phyloP scores from a whole-genome alignment of 2,113 vertebrate species.

The Protobothrops mucrosquamatus region DNA sequence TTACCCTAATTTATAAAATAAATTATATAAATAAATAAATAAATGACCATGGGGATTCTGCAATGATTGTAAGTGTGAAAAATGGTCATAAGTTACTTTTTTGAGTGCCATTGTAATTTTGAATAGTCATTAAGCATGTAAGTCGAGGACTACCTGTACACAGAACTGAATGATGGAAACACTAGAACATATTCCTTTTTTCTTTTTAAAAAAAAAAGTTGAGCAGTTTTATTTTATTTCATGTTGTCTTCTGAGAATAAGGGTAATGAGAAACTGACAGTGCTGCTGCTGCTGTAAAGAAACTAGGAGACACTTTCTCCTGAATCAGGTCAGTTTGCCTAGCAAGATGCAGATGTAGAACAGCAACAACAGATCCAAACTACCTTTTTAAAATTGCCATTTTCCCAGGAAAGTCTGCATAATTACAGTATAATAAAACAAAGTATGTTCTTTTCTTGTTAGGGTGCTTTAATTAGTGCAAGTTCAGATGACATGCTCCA shows the following conservation, averaged over 20 bases:
- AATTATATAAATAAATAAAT: too few relatives aligned
- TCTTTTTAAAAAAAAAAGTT: too few relatives aligned
- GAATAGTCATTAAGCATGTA: too few relatives aligned
- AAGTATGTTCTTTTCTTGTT: conserved; percentile 18
- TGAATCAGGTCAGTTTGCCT: not conserved
- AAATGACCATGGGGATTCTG: too few relatives aligned
- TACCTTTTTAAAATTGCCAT: not conserved
- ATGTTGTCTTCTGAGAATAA: not conserved
- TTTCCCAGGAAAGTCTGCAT: not conserved
- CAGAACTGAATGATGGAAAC: too few relatives aligned
- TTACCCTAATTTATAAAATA: too few relatives aligned
- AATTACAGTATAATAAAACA: not conserved
- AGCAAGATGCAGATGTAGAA: not conserved
- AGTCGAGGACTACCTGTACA: too few relatives aligned
- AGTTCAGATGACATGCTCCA: conserved; percentile 95
- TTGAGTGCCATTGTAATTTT: too few relatives aligned
- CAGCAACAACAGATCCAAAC: not conserved
- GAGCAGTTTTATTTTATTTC: not conserved
- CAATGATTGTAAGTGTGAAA: too few relatives aligned
- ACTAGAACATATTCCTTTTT: too few relatives aligned
- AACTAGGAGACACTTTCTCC: not conserved
- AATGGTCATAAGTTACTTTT: too few relatives aligned
- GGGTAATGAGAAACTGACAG: not conserved
- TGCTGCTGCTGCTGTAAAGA: not conserved
- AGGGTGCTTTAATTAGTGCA: conserved; percentile 96